These are phyloP conservation scores for Bos indicus DNA, from an alignment of 2,113 vertebrate species.

Conservation along the genomic window DNA sequence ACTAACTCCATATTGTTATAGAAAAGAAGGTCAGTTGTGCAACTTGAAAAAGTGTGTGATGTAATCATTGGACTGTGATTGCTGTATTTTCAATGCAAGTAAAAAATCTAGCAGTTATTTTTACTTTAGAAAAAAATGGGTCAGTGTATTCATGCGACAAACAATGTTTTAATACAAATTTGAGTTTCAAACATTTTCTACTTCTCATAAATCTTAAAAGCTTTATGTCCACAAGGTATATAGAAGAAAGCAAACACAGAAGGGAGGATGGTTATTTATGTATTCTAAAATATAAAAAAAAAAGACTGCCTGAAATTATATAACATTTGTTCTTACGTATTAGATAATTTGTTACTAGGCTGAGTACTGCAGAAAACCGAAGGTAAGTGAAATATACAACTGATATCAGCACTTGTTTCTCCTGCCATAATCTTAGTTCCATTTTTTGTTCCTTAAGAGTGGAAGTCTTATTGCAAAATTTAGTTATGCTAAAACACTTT, in stretches of 20 bases:
- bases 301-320: slow-evolving; percentile 28
- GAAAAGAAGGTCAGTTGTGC: slow-evolving; percentile 67
- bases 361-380: slow-evolving; percentile 36
- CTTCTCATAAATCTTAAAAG: slow-evolving; percentile 77
- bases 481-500: neutral
- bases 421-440: neutral
- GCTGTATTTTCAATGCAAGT: slow-evolving; percentile 34
- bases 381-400: slow-evolving; percentile 68
- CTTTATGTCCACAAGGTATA: slow-evolving; percentile 74
- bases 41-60: neutral
- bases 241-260: slow-evolving; percentile 53
- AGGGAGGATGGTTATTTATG: slow-evolving; percentile 42
- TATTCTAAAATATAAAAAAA: neutral
- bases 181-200: slow-evolving; percentile 59
- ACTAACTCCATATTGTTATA: neutral
- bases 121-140: slow-evolving; percentile 59
- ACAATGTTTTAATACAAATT: slow-evolving; percentile 53
- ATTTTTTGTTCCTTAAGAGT: slow-evolving; percentile 16
- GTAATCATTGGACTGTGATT: slow-evolving; percentile 21
- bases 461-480: neutral
- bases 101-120: slow-evolving; percentile 42
- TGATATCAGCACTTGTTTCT: slow-evolving; percentile 12
- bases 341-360: neutral
- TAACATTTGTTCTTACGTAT: neutral
- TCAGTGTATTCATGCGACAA: slow-evolving; percentile 70